Evolutionary conservation across 1,140 invertebrate genomes (phyloP).

Genomic region (Drosophila nasuta): DNA sequence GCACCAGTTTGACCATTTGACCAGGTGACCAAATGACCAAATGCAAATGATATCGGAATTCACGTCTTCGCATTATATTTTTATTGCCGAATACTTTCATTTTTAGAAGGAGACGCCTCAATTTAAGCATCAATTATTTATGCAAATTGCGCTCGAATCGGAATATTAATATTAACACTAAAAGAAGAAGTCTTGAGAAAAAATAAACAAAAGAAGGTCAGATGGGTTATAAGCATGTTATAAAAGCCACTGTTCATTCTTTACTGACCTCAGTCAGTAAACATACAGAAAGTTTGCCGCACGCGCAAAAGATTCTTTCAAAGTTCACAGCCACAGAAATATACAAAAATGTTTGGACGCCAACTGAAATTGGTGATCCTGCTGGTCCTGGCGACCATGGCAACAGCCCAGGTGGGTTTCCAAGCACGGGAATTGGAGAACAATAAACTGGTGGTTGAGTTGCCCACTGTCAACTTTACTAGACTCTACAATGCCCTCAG

Average conservation of each 20-base stretch:
- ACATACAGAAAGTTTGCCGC: not conserved
- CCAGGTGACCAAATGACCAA: not conserved
- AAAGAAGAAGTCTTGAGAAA: not conserved
- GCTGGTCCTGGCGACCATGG: not conserved
- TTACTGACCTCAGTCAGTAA: constrained; percentile 16
- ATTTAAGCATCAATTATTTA: constrained; percentile 25
- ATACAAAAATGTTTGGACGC: constrained; percentile 2
- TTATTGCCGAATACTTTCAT: constrained; percentile 1
- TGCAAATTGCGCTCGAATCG: constrained; percentile 21
- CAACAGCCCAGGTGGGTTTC: not conserved
- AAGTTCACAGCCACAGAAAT: not conserved
- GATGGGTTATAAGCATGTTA: constrained; percentile 10
- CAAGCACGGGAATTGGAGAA: constrained; percentile 13
- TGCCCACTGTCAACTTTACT: constrained; percentile 40
- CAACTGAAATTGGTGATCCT: not conserved
- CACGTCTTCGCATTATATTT: not conserved
- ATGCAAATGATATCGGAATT: constrained; percentile 1
- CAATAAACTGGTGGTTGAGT: constrained; percentile 22
- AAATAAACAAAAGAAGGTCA: not conserved
- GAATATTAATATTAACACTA: constrained; percentile 11
- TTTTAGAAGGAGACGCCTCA: constrained; percentile 3
- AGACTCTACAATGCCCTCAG: constrained; percentile 40
- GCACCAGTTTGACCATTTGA: too few relatives aligned
- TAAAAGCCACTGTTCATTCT: constrained; percentile 8
- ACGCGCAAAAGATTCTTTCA: not conserved